phyloP scores from a whole-genome alignment of 1,140 invertebrate genomes.

The Trissolcus basalis region DNA sequence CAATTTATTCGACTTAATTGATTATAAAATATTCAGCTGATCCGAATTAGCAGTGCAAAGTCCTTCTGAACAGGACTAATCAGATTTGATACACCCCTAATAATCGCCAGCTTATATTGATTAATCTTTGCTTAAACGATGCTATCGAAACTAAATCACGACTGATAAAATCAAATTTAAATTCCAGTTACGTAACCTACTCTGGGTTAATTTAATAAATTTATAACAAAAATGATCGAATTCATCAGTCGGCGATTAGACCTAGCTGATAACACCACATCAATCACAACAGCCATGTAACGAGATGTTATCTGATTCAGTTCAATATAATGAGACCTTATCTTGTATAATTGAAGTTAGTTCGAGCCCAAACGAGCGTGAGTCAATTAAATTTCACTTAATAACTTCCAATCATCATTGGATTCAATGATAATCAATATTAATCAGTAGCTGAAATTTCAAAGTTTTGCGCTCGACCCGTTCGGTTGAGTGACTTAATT shows the following conservation, averaged over 20 bases:
- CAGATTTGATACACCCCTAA: background rate
- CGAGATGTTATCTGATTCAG: constrained; percentile 13
- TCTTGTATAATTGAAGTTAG: constrained; percentile 9
- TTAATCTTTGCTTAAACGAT: constrained; percentile 14
- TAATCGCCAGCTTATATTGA: constrained; percentile 19
- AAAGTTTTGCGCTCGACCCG: too few relatives aligned
- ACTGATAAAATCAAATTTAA: constrained; percentile 11
- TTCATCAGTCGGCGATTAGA: constrained; percentile 6
- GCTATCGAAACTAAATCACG: background rate
- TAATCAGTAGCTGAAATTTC: too few relatives aligned
- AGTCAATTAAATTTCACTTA: constrained; percentile 8
- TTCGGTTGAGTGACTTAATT: too few relatives aligned
- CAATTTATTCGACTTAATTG: too few relatives aligned
- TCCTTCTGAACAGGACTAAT: background rate
- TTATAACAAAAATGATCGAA: constrained; percentile 13
- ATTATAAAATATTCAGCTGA: too few relatives aligned
- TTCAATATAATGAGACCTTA: constrained; percentile 22
- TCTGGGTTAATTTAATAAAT: constrained; percentile 21
- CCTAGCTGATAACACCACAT: constrained; percentile 11
- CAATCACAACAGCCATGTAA: constrained; percentile 22
- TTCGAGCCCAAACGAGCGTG: background rate
- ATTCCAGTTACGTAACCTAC: constrained; percentile 28
- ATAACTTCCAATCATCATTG: background rate
- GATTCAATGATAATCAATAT: background rate
- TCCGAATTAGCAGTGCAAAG: too few relatives aligned